Evolutionary conservation across 2,797 vertebrate species (phyloP), one percentile per base, ranked within the genome.

Genomic region (Crossoptilon crossoptilon): DNA sequence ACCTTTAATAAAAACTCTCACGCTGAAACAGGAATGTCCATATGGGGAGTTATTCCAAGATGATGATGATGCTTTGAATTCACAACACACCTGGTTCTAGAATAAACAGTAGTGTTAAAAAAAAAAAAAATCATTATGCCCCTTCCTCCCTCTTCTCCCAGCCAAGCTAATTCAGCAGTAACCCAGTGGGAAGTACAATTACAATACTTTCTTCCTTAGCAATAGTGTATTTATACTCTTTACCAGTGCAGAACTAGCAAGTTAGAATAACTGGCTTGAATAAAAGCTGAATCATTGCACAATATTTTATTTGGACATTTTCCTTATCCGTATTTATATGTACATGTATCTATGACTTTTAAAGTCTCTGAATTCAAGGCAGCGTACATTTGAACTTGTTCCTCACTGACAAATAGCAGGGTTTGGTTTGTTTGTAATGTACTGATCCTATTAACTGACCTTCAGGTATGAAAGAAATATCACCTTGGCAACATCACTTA

Each of bases 21-120:
- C 22, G 68, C 24, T 74, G 44, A 41, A 48, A 58, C 31, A 18
- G 60, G 22, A 33, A 73, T 84, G 70, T 66, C 84, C 43, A 23
- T 23, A 39, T 3, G 26, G 19, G 4, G 58, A 86, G 17, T 79
- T 82, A 64, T 46, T 73, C 43, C 35, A 90, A 72, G 62, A 3
- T 26, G n/a, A n/a, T 67, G 82, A 33, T 49, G 58, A 80, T 39
- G 39, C 48, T 92, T 91, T 59, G 80, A 79, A 88, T 80, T 87
- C 53, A 74, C 31, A 37, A 46, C 22, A 62, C 9, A 63, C 23
- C 24, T 91, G 44, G 8, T 62, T 80, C 58, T 82, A 49, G 48
- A 68, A 71, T 55, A 71, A 91, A 64, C 17, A 78, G 35, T 43
- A 13, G n/a, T 10, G 23, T 35, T n/a, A 8, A 39, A 31, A 67